A percentile compares a stretch with the other conserved stretches of the same genome.
Conservation (phyloP, 2,797 vertebrate genomes). For the Otolemur crassicaudatus region DNA sequence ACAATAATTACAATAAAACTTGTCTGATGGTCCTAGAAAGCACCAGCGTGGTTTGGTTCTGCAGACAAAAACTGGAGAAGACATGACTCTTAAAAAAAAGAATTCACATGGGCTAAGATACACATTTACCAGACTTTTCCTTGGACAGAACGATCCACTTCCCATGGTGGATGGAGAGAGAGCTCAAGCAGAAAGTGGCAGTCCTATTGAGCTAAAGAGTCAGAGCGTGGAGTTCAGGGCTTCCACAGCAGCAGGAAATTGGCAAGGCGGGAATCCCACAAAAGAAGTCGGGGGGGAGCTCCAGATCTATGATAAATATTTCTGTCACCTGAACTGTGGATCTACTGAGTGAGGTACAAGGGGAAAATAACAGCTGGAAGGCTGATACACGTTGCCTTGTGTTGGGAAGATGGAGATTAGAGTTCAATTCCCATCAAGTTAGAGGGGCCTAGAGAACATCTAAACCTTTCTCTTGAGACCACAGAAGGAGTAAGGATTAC, state of each 20-base stretch:
- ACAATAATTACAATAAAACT: conserved; percentile 9
- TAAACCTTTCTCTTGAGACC: not conserved
- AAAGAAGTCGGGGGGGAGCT: not conserved
- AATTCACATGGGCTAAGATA: not conserved
- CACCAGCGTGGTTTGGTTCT: not conserved
- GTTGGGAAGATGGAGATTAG: not conserved
- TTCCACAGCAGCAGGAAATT: not conserved
- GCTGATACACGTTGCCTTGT: not conserved
- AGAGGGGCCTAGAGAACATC: not conserved
- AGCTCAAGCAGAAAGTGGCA: not conserved
- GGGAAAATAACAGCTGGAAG: not conserved
- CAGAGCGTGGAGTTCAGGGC: not conserved
- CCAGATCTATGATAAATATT: not conserved
- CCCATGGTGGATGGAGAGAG: not conserved
- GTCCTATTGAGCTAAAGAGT: not conserved
- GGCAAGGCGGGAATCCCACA: not conserved
- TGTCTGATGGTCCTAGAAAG: not conserved
- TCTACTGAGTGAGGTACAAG: not conserved
- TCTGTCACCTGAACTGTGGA: not conserved
- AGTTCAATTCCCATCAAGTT: not conserved
- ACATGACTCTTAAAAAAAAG: not conserved
- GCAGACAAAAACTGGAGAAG: not conserved
- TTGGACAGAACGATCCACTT: not conserved
- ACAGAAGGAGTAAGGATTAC: not conserved
- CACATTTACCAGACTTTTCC: not conserved